These are phyloP conservation scores for Beaufortia kweichowensis DNA, from an alignment of 2,113 vertebrate genomes.

Conservation along the genomic window DNA sequence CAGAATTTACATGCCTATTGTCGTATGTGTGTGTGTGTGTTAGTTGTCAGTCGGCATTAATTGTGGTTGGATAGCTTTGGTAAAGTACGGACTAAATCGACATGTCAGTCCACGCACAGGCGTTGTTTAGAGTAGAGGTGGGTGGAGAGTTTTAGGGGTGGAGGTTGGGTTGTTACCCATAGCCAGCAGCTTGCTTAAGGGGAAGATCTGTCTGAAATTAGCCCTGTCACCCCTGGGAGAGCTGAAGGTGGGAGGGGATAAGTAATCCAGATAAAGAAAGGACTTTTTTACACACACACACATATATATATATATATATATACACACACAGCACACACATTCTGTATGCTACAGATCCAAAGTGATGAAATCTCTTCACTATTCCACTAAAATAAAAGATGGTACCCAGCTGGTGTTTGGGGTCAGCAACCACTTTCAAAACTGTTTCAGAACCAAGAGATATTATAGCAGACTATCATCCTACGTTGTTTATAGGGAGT, in stretches of 20 bases:
- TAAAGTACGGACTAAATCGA: slow-evolving; percentile 60
- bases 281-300: slow-evolving; percentile 38
- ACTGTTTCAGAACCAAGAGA: too few species aligned
- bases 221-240: slow-evolving; percentile 70
- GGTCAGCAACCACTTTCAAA: too few species aligned
- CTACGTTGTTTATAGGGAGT: too few species aligned
- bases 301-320: too few species aligned
- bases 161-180: slow-evolving; percentile 23
- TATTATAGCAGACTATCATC: too few species aligned
- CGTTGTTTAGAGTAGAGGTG: slow-evolving; percentile 55
- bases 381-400: neutral
- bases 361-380: slow-evolving; percentile 29
- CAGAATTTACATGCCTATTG: neutral
- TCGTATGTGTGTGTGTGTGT: slow-evolving; percentile 29
- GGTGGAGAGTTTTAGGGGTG: slow-evolving; percentile 36
- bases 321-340: slow-evolving; percentile 16
- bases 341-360: neutral
- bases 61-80: slow-evolving; percentile 65
- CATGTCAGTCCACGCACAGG: slow-evolving; percentile 50
- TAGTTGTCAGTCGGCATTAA: slow-evolving; percentile 61
- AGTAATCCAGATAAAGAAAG: slow-evolving; percentile 65
- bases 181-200: slow-evolving; percentile 67
- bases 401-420: too few species aligned
- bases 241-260: slow-evolving; percentile 61
- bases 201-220: slow-evolving; percentile 77